Evolutionary conservation across 2,888 invertebrate genomes (phyloP).

Genomic region (Melieria omissa): DNA sequence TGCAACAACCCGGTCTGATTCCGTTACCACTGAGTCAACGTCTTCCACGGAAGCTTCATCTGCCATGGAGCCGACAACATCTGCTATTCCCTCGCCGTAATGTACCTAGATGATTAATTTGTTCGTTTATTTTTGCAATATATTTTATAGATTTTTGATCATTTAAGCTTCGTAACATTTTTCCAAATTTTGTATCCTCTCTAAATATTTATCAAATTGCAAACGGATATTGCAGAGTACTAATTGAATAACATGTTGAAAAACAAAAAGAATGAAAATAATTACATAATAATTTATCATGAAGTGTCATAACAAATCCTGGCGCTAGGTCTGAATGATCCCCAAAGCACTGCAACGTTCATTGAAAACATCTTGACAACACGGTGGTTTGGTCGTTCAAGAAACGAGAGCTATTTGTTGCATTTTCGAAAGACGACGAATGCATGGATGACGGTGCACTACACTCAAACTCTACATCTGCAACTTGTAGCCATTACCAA

Average conservation of each 20-base stretch:
- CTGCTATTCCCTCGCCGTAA: no score
- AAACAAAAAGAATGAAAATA: neutral
- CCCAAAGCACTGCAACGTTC: slow-evolving; percentile 11
- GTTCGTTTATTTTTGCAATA: neutral
- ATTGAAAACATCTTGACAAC: slow-evolving; percentile 35
- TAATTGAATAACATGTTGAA: neutral
- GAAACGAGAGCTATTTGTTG: neutral
- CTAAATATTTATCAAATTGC: no score
- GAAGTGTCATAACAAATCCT: slow-evolving; percentile 10
- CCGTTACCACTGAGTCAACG: no score
- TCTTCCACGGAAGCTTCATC: no score
- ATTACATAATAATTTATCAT: neutral
- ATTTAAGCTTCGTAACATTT: neutral
- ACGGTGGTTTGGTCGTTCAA: slow-evolving; percentile 30
- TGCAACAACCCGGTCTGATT: no score
- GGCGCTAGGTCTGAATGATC: slow-evolving; percentile 30
- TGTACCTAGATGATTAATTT: neutral
- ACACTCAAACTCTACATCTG: neutral
- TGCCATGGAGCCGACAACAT: no score
- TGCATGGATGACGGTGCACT: neutral
- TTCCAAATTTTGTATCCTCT: neutral
- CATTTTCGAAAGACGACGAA: neutral
- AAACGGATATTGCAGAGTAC: no score
- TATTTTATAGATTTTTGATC: neutral
- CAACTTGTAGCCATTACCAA: neutral